phyloP scores from a whole-genome alignment of 2,888 invertebrate genomes.

The Cancer borealis region DNA sequence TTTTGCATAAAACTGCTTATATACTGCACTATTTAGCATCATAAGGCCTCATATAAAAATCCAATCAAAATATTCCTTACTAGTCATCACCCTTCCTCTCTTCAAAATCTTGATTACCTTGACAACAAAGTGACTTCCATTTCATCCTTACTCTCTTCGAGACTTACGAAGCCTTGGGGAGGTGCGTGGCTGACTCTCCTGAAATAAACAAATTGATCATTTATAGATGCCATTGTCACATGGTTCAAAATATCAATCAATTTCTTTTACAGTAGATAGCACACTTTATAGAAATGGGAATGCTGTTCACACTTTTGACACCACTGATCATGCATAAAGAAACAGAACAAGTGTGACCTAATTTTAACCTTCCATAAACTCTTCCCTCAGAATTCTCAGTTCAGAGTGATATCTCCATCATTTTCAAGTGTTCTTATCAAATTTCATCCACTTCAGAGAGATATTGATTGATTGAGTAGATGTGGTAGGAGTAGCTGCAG shows the following conservation, averaged over 20 bases:
- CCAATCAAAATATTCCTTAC: constrained; percentile 60
- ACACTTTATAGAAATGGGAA: too few relatives aligned
- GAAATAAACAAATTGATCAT: not conserved
- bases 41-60: constrained; percentile 71
- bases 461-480: too few relatives aligned
- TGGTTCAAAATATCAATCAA: not conserved
- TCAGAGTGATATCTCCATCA: too few relatives aligned
- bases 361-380: too few relatives aligned
- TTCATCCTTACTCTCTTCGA: constrained; percentile 59
- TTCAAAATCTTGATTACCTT: constrained; percentile 15
- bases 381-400: too few relatives aligned
- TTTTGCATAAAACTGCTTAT: constrained; percentile 66
- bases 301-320: too few relatives aligned
- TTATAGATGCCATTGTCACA: not conserved
- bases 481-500: too few relatives aligned
- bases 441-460: too few relatives aligned
- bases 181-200: constrained; percentile 65
- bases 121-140: constrained; percentile 1
- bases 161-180: constrained; percentile 69
- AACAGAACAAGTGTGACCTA: too few relatives aligned
- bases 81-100: constrained; percentile 34
- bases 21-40: constrained; percentile 61
- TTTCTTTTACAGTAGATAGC: too few relatives aligned
- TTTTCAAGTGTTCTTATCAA: too few relatives aligned
- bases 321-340: too few relatives aligned